A percentile compares a stretch with the other conserved stretches of the same genome.
phyloP scores from a whole-genome alignment of 2,797 vertebrate genomes.

The Parauchenoglanis ngamensis region DNA sequence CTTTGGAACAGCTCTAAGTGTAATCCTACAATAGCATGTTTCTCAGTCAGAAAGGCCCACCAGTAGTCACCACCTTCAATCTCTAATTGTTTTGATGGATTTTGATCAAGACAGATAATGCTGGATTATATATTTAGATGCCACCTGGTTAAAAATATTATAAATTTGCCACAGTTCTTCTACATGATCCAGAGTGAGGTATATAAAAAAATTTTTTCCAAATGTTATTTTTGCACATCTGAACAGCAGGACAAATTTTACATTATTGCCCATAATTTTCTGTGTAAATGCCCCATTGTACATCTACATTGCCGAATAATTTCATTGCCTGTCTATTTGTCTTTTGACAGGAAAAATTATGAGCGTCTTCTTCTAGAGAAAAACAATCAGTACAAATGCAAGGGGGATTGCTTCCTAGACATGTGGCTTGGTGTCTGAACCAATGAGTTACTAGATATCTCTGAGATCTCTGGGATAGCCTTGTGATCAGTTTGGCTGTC shows the following conservation, averaged over 20 bases:
- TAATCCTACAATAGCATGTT: background rate
- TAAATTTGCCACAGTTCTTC: background rate
- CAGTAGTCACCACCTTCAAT: background rate
- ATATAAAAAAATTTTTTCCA: background rate
- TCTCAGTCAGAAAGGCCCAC: background rate
- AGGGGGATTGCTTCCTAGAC: constrained; percentile 75
- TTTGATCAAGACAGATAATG: background rate
- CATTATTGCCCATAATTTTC: background rate
- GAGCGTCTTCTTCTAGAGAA: constrained; percentile 39
- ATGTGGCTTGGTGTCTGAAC: constrained; percentile 65
- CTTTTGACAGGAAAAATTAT: background rate
- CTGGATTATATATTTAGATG: background rate
- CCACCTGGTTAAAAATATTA: background rate
- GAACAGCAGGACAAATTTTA: background rate
- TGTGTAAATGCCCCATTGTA: background rate
- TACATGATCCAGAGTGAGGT: too few relatives aligned
- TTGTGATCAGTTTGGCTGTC: constrained; percentile 68
- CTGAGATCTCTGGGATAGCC: constrained; percentile 65
- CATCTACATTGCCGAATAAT: background rate
- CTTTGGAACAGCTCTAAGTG: background rate
- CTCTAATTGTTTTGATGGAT: background rate
- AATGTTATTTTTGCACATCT: background rate
- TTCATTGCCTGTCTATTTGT: background rate
- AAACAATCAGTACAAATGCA: constrained; percentile 72
- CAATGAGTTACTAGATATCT: constrained; percentile 64